Evolutionary conservation across 2,113 vertebrate species (phyloP).

Genomic region (Phrynosoma platyrhinos): DNA sequence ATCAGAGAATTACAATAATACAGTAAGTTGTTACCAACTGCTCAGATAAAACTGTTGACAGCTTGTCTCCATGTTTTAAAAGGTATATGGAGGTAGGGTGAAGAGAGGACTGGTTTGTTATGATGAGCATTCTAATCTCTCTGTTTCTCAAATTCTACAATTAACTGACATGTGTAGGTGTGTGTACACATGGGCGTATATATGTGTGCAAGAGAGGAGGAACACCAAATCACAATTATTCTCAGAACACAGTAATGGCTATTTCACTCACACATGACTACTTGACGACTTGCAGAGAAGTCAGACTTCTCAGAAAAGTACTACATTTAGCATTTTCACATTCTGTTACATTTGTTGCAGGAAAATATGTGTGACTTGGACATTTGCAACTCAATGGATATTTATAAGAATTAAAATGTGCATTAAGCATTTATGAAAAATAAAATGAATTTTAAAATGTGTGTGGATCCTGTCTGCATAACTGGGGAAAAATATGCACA

Average conservation of each 20-base stretch:
- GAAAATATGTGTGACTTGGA: no score
- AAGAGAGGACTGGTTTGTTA: neutral
- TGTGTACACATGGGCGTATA: neutral
- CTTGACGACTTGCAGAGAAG: neutral
- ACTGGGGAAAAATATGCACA: no score
- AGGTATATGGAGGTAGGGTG: neutral
- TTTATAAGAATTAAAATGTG: no score
- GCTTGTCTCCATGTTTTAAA: constrained; percentile 35
- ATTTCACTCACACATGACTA: neutral
- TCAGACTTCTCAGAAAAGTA: neutral
- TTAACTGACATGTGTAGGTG: neutral
- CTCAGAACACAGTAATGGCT: neutral
- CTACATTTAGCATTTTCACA: neutral
- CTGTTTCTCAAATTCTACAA: constrained; percentile 53
- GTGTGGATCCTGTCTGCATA: no score
- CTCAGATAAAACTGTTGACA: constrained; percentile 25
- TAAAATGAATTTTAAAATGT: no score
- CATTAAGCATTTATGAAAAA: no score
- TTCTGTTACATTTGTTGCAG: no score
- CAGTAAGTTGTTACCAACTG: constrained; percentile 24
- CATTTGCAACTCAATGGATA: no score
- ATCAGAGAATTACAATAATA: constrained; percentile 34
- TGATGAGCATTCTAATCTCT: constrained; percentile 49
- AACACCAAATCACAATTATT: neutral
- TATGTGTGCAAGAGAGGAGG: neutral